Base-by-base conservation (phyloP, 2,888 invertebrate species). In the Hirtodrosophila duncani region DNA sequence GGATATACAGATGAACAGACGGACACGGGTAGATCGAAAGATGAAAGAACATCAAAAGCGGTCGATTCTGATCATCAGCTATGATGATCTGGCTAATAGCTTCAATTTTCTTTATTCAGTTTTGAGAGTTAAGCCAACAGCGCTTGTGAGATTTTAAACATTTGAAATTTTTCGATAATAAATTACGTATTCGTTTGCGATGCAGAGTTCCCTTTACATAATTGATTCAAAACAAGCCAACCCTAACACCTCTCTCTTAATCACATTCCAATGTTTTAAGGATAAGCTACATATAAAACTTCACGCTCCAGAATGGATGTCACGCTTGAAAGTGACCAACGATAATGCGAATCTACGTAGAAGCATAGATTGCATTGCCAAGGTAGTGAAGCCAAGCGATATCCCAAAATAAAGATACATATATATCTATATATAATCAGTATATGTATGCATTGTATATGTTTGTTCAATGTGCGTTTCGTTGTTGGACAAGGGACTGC, bases 361-460 rank as follows among this genome's bases (percentile, higher is more conserved):
- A 64, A 94, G 94, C 45, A 93, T 93, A 60, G 94, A 94, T 85
- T 94, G 94, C 86, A 92, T 94, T 66, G 52, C 77, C 36, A 77
- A 77, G 77, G 77, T 77, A 77, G 71, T 43, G 55, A 16, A 37
- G 27, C n/a, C 11, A 42, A 34, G 29, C 36, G 14, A 27, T 39
- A 23, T n/a, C 16, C 17, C 16, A 27, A 43, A 37, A 38, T 27
- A 34, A 30, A 24, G 42, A 18, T 45, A 36, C 24, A 42, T 37
- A 38, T 23, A 34, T 10, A 49, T 21, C 10, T 14, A n/a, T 31
- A 36, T 10, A 49, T 49, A 41, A 11, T 29, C 30, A 21, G 17
- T 33, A 33, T 52, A 44, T 39, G 23, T 34, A 52, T 34, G 42
- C 37, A 23, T 38, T 24, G 11, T 24, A 38, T 26, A 10, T 26